Conservation (phyloP, 2,113 vertebrate genomes). For the Cephalopholis sonnerati region DNA sequence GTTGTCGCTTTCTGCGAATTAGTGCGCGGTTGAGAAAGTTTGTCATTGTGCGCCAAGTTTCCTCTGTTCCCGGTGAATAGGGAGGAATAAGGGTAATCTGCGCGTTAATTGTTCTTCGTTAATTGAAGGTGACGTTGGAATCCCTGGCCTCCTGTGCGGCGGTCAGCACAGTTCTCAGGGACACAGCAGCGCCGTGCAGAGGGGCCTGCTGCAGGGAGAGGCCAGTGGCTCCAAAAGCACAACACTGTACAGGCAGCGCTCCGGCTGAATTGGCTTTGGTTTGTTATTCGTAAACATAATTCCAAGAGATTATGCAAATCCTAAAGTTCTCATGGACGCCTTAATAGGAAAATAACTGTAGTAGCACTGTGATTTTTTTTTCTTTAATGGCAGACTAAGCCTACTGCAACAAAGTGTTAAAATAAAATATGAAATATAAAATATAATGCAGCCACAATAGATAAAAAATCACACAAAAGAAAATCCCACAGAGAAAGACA, state of each 20-base stretch:
- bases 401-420: not conserved
- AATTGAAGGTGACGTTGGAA: constrained; percentile 96
- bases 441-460: constrained; percentile 9
- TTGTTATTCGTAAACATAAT: constrained; percentile 49
- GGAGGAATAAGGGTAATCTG: constrained; percentile 85
- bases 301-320: constrained; percentile 63
- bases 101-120: constrained; percentile 93
- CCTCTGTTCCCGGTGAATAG: constrained; percentile 78
- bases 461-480: not conserved
- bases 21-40: constrained; percentile 80
- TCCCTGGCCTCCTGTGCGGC: constrained; percentile 83
- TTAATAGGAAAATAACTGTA: constrained; percentile 1
- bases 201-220: constrained; percentile 68
- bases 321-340: constrained; percentile 31
- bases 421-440: not conserved
- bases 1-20: constrained; percentile 80
- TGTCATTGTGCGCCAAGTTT: constrained; percentile 82
- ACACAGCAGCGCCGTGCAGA: constrained; percentile 32
- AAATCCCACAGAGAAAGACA: constrained; percentile 1
- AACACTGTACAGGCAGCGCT: constrained; percentile 36
- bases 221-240: constrained; percentile 24
- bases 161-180: constrained; percentile 78
- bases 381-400: not conserved
- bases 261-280: not conserved
- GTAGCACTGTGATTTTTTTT: not conserved